Evolutionary conservation across 2,113 vertebrate species (phyloP), one percentile per base, ranked within the genome.

Genomic region (Capreolus pygargus): DNA sequence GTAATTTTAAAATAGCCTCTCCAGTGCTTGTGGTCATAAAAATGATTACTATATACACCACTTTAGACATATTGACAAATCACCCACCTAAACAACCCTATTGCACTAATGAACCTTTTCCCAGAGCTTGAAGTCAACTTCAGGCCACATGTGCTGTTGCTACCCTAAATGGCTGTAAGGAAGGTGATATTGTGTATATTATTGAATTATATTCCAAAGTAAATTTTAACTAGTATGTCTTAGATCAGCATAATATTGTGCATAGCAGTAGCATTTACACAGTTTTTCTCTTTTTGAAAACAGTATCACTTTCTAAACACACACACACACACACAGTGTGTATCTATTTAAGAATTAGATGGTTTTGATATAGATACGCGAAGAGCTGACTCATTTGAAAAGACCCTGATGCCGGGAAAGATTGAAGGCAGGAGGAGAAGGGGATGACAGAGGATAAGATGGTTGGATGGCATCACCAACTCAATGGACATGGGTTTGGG

Each of bases 1-100:
- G 50, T 97, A 83, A 55, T 61, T 95, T 93, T 97, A 96, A 98
- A 93, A 81, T 60, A 64, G 64, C 17, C 36, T 96, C 91, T 94
- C 39, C 36, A 39, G 54, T 85, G 61, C 55, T 76, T 89, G 87
- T 67, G 86, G 93, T 93, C 96, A 97, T 95, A 89, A 94, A 97
- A 95, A 86, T 1, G 4, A 95, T 79, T 52, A 28, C 54, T 70
- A 7, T 64, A 28, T 79, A 43, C 30, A n/a, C 36, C 61, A 83
- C 55, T 55, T 83, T 52, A 94, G 94, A 95, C 82, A 79, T 95
- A 96, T 15, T 39, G 92, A 97, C 60, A 97, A 88, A 79, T 27
- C 23, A 36, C 52, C 61, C 43, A 60, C 58, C 79, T 70, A 61
- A 92, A 70, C 79, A 94, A 67, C 50, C 88, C 45, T 70, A 30